Evolutionary conservation across 2,113 vertebrate genomes (phyloP).

Genomic region (Nesogale talazaci): DNA sequence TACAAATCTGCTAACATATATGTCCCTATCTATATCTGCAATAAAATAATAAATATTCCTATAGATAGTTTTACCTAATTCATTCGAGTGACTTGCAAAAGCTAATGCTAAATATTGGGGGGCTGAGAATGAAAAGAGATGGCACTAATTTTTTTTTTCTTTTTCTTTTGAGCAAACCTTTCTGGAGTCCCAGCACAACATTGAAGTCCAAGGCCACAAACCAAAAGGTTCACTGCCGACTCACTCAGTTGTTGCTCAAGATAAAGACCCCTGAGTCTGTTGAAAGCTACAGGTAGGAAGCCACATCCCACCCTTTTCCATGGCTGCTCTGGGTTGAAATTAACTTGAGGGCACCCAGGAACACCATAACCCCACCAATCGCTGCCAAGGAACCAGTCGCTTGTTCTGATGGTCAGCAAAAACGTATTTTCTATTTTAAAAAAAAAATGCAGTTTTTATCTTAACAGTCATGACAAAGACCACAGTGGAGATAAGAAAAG

Average conservation of each 20-base stretch:
- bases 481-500: background rate
- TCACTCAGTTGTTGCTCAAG: too few relatives aligned
- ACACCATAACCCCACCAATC: background rate
- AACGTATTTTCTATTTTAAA: slow-evolving; percentile 21
- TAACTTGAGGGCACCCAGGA: background rate
- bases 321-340: background rate
- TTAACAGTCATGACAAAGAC: slow-evolving; percentile 4
- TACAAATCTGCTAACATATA: background rate
- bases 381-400: slow-evolving; percentile 56
- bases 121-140: background rate
- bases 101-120: background rate
- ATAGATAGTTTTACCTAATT: slow-evolving; percentile 1
- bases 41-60: background rate
- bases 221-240: background rate
- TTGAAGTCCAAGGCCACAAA: background rate
- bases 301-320: background rate
- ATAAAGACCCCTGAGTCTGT: background rate
- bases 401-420: background rate
- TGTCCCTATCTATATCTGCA: background rate
- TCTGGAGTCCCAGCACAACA: background rate
- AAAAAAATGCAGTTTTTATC: background rate
- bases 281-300: background rate
- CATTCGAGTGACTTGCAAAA: slow-evolving; percentile 38
- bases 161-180: slow-evolving; percentile 11
- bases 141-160: background rate